phyloP scores from a whole-genome alignment of 1,140 invertebrate species.

The Phocides pigmalion region DNA sequence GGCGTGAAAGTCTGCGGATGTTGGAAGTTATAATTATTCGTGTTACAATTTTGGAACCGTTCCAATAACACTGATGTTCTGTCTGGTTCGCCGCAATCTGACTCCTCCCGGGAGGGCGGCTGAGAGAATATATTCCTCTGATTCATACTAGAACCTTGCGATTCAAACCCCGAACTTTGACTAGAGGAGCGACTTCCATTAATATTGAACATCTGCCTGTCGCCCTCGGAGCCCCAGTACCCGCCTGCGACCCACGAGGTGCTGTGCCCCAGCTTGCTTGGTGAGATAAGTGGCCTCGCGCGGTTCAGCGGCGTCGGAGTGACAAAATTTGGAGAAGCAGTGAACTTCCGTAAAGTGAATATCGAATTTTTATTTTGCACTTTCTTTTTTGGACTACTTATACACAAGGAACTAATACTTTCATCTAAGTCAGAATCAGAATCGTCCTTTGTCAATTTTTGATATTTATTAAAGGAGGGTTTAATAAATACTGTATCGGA shows the following conservation, averaged over 20 bases:
- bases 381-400: conserved; percentile 70
- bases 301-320: conserved; percentile 61
- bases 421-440: conserved; percentile 79
- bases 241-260: conserved; percentile 82
- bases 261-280: conserved; percentile 76
- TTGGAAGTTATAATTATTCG: conserved; percentile 46
- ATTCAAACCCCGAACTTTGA: conserved; percentile 83
- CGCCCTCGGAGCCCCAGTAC: conserved; percentile 79
- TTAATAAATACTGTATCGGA: conserved; percentile 68
- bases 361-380: conserved; percentile 61
- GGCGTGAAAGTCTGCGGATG: conserved; percentile 54
- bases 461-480: conserved; percentile 73
- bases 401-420: conserved; percentile 76
- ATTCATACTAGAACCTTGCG: conserved; percentile 74
- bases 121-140: conserved; percentile 74
- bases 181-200: conserved; percentile 80
- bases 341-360: conserved; percentile 75
- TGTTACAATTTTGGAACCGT: conserved; percentile 56
- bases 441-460: conserved; percentile 67
- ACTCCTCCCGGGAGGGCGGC: conserved; percentile 74
- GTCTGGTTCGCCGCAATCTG: conserved; percentile 68
- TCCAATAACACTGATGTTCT: conserved; percentile 52
- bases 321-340: conserved; percentile 74
- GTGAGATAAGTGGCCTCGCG: conserved; percentile 73
- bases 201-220: conserved; percentile 64